phyloP scores from a whole-genome alignment of 2,888 invertebrate species.

The Luperina nickerlii region DNA sequence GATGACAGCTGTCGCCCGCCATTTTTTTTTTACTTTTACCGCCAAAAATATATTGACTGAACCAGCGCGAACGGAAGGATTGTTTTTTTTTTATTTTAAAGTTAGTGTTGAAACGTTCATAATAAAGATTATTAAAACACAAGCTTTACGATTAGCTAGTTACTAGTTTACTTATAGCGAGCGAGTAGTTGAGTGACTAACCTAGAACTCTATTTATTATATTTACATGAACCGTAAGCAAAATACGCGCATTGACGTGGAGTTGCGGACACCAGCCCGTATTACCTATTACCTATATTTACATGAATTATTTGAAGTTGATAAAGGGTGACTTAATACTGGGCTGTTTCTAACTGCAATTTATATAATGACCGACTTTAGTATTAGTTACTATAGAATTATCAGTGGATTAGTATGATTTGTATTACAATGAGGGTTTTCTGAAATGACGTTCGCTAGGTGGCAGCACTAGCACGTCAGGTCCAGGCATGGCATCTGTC shows the following conservation, averaged over 20 bases:
- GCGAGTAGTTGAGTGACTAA: not conserved
- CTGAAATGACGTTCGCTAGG: too few species aligned
- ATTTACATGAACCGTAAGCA: too few species aligned
- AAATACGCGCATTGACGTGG: too few species aligned
- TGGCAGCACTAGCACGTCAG: too few species aligned
- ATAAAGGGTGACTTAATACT: slow-evolving; percentile 1
- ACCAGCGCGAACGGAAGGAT: too few species aligned
- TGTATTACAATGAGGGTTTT: too few species aligned
- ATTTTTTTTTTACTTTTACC: slow-evolving; percentile 28
- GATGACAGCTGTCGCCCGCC: slow-evolving; percentile 15
- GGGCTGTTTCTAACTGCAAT: slow-evolving; percentile 2
- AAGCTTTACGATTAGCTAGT: not conserved
- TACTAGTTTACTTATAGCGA: not conserved
- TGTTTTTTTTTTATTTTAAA: not conserved
- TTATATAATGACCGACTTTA: not conserved
- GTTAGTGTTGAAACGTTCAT: too few species aligned
- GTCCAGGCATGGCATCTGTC: too few species aligned
- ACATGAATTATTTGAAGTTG: slow-evolving; percentile 34
- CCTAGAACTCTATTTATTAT: slow-evolving; percentile 22
- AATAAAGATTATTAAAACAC: not conserved
- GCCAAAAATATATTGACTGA: not conserved
- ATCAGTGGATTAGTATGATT: not conserved
- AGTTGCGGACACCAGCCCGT: too few species aligned
- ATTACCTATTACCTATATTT: too few species aligned
- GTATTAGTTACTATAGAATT: not conserved